A percentile compares a stretch with the other conserved stretches of the same genome.
Evolutionary conservation across 2,888 invertebrate species (phyloP).

Genomic region (Bimastos eiseni): DNA sequence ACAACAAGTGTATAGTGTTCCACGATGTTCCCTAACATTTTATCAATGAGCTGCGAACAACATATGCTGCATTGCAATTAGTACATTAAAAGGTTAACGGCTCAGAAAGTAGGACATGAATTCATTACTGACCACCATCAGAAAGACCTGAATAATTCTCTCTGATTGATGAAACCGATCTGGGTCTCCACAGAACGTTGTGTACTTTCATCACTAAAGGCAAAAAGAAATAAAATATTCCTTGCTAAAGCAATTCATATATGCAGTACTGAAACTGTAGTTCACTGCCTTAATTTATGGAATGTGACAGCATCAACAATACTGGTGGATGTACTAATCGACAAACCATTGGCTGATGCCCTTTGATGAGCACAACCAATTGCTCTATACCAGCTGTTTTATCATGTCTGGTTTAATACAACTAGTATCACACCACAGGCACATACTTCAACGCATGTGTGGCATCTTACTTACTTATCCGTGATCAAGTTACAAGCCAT

Average conservation of each 20-base stretch:
- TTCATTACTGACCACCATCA: neutral
- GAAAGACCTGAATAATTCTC: conserved; percentile 18
- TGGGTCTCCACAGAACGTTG: neutral
- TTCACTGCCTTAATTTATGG: neutral
- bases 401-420: neutral
- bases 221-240: neutral
- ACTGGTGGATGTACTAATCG: neutral
- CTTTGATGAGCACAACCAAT: neutral
- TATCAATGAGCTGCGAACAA: too few species aligned
- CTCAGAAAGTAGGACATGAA: neutral
- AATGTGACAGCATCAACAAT: neutral
- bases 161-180: neutral
- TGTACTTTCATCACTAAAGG: neutral
- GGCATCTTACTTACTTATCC: too few species aligned
- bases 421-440: neutral
- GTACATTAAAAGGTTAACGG: too few species aligned
- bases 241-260: neutral
- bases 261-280: neutral
- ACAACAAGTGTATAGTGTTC: too few species aligned
- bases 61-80: too few species aligned
- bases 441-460: neutral
- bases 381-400: neutral
- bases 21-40: too few species aligned
- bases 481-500: neutral
- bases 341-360: neutral